These are phyloP conservation scores for Nerophis ophidion DNA, from an alignment of 2,113 vertebrate species.

Conservation along the genomic window DNA sequence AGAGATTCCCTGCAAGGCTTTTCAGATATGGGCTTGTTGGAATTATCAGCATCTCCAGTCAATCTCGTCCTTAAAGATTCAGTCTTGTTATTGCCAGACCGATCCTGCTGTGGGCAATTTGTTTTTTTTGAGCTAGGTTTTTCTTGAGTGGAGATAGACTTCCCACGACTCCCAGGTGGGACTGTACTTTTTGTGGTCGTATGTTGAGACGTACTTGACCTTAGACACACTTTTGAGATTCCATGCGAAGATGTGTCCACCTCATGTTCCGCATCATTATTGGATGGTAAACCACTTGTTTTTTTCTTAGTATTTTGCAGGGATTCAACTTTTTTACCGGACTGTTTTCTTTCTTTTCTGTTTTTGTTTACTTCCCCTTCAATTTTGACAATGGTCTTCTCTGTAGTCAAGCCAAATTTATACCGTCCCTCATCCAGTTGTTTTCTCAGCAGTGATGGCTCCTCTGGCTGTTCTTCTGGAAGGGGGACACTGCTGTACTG, in stretches of 20 bases:
- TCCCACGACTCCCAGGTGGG: background rate
- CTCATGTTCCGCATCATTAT: background rate
- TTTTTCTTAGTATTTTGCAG: background rate
- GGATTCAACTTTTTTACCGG: constrained; percentile 23
- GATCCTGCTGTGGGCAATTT: background rate
- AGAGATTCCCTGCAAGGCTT: background rate
- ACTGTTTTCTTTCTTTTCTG: constrained; percentile 28
- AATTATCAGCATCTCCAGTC: background rate
- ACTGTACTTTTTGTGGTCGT: background rate
- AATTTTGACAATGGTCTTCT: background rate
- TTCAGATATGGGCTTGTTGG: background rate
- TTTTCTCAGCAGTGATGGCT: background rate
- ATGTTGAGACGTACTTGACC: background rate
- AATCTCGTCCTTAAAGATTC: background rate
- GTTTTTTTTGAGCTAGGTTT: background rate
- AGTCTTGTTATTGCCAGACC: background rate
- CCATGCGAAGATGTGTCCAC: background rate
- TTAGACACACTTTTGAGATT: background rate
- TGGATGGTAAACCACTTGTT: constrained; percentile 3
- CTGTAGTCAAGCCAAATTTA: background rate
- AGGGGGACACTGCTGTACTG: background rate
- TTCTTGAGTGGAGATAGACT: background rate
- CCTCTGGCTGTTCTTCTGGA: background rate
- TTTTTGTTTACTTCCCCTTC: background rate
- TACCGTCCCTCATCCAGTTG: background rate